Base-by-base conservation (phyloP, 2,797 vertebrate genomes). In the Spinibarbus caldwelli region DNA sequence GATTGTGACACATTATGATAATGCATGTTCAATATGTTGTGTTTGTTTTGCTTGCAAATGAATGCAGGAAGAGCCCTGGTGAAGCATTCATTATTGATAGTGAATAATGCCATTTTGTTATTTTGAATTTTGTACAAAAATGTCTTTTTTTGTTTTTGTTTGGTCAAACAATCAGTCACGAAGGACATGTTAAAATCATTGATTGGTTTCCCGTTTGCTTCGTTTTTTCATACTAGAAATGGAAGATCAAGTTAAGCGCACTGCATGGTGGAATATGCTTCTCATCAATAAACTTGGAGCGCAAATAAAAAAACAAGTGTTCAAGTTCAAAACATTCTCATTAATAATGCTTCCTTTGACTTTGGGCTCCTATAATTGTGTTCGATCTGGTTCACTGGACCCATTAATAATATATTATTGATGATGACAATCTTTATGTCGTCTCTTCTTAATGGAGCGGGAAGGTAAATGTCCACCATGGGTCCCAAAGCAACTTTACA, bases 331-430 rank as follows among this genome's bases (percentile, higher is more conserved):
- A 57, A n/a, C 31, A 72, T 54, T 70, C 23, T 70, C 23, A 80
- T 82, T 41, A 62, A 73, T 73, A 47, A 62, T 82, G 62, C 26
- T 38, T 59, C 4, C 15, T n/a, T 21, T 59, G 36, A 71, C 36
- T 59, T 71, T 82, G 67, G 41, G 52, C 52, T 34, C 36, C 23
- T 66, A 17, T 80, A 45, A 45, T 82, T 62, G 49, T 82, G 38
- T 82, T 82, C 36, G 49, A 45, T 72, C 49, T 43, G 38, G 38
- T 71, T 57, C 52, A 21, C 34, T 59, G 67, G 26, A 43, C 36
- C 52, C 49, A 54, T n/a, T 76, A 76, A 54, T 82, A 72, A 73
- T 82, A 38, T 62, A 72, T 82, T 82, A 73, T 73, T 73, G 34
- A 76, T 5, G 49, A 57, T 76, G 73, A 76, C 73, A 52, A 23